Conservation (phyloP, 2,797 vertebrate species). For the Spinus olivaceus region DNA sequence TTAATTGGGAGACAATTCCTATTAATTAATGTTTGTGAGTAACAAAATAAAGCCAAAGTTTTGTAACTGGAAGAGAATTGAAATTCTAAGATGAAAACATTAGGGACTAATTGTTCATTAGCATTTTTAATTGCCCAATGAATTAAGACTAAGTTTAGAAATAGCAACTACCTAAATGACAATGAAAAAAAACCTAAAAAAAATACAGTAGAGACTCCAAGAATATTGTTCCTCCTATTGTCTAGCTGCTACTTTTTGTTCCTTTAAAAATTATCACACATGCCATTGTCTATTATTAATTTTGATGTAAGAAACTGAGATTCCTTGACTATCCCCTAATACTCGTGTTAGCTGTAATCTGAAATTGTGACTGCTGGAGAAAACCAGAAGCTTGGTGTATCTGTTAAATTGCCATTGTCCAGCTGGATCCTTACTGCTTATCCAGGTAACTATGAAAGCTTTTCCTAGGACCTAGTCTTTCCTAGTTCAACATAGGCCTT, state of each 20-base stretch:
- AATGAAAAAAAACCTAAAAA: background rate
- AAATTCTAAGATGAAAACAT: background rate
- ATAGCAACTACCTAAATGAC: background rate
- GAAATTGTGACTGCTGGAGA: background rate
- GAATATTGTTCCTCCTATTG: background rate
- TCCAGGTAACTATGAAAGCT: background rate
- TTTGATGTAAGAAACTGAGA: background rate
- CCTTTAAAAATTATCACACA: background rate
- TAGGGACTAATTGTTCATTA: background rate
- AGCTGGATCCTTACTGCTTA: background rate
- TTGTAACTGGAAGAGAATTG: background rate
- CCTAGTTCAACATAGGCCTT: background rate
- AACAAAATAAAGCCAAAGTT: background rate
- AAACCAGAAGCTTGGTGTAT: background rate
- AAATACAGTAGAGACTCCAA: background rate
- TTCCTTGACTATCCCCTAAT: background rate
- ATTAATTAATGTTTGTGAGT: background rate
- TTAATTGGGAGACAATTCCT: background rate
- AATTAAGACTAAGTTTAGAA: background rate
- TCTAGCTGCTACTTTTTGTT: background rate
- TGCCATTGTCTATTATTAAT: background rate
- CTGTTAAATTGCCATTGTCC: background rate
- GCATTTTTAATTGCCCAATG: background rate
- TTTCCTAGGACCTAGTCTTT: background rate
- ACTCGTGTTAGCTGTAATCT: background rate